Base-by-base conservation (phyloP, 1,140 invertebrate species). In the Drosophila ercepeae region DNA sequence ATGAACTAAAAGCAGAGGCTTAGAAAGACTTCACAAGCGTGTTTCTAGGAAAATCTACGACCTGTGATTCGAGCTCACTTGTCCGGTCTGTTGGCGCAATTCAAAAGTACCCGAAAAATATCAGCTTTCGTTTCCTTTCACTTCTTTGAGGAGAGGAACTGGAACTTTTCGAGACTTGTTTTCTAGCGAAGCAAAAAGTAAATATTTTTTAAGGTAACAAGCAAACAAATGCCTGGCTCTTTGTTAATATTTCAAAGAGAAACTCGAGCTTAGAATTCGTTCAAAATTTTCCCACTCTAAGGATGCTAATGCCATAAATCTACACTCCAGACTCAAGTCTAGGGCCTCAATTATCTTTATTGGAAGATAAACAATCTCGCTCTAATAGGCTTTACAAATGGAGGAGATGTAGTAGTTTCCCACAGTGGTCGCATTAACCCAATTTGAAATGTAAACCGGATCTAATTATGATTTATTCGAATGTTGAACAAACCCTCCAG, bases 391-490 rank as follows among this genome's bases (percentile, higher is more conserved):
- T 21, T 5, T 18, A 36, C 57, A 49, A 64, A 46, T 44, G 51
- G n/a, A 58, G 39, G 23, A 25, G 59, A 21, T 36, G 27, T 16
- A 18, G 39, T 0, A 61, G 21, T 61, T 64, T 64, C 42, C 60
- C 57, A 61, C 60, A 61, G 11, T 29, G 18, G 16, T 18, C 39
- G 6, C 9, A 29, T 25, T 64, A 64, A 61, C 60, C 60, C 60
- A 61, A 61, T 64, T 64, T 34, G 16, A 27, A 61, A n/a, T 48
- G 16, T 39, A 48, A 59, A 25, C 60, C 60, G 42, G 9, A 44
- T 39, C 60, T 63, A 64, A 64, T 64, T 64, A 64, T 64, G 42
- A 64, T 61, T 64, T 64, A 64, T 64, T 64, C 55, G 21, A 36
- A 27, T 61, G 39, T 42, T 46, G 57, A 29, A 7, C 59, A 64